Conservation (phyloP, 2,888 invertebrate genomes). For the Neocrepidodera transversa region DNA sequence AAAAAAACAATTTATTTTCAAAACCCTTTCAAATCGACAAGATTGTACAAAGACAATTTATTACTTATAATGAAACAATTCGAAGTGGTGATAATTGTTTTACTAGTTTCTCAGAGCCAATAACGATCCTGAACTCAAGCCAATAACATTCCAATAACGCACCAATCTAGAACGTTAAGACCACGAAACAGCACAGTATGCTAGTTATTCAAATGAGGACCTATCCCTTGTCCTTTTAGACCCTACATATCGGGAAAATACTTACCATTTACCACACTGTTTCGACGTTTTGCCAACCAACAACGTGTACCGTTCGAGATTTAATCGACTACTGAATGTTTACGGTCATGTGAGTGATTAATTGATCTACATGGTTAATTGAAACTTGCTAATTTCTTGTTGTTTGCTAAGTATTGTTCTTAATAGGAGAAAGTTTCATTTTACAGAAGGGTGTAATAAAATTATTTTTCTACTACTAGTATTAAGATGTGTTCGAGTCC, state of each 20-base stretch:
- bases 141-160: conserved; percentile 27
- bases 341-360: conserved; percentile 13
- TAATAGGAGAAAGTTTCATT: too few relatives aligned
- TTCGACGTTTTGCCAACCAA: conserved; percentile 15
- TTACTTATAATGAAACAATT: background rate
- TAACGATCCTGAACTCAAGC: conserved; percentile 18
- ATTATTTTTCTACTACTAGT: too few relatives aligned
- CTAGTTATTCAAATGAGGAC: conserved; percentile 29
- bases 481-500: too few relatives aligned
- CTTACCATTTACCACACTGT: conserved; percentile 7
- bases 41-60: background rate
- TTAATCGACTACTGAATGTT: conserved; percentile 9
- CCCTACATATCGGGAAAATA: conserved; percentile 13
- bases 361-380: conserved; percentile 15
- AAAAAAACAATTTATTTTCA: too few relatives aligned
- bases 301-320: conserved; percentile 4
- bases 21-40: too few relatives aligned
- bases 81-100: conserved; percentile 1
- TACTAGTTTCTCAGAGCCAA: conserved; percentile 12
- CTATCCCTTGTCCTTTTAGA: conserved; percentile 24
- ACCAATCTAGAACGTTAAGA: conserved; percentile 8
- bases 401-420: too few relatives aligned
- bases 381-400: conserved; percentile 5
- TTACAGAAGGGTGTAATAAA: too few relatives aligned
- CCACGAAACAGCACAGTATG: conserved; percentile 23